Evolutionary conservation across 2,888 invertebrate species (phyloP).

Genomic region (Microchrysa polita): DNA sequence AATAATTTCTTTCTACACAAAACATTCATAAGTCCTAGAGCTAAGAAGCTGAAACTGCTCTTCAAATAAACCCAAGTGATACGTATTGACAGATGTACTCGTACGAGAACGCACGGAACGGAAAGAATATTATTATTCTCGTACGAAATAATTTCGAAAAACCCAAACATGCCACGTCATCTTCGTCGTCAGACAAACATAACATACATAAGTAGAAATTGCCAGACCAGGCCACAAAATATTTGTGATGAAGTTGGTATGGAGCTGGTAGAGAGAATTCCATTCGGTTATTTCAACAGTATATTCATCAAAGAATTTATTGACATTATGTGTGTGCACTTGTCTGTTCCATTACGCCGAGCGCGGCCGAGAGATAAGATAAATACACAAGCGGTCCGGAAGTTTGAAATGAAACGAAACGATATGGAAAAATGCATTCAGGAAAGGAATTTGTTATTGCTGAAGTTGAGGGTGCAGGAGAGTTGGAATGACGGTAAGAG

Average conservation of each 20-base stretch:
- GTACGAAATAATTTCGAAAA: neutral
- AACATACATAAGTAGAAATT: too few relatives aligned
- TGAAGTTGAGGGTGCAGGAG: too few relatives aligned
- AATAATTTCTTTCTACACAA: neutral
- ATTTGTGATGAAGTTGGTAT: too few relatives aligned
- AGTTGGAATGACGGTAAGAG: too few relatives aligned
- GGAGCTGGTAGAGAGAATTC: neutral
- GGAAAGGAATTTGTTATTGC: neutral
- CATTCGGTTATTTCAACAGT: neutral
- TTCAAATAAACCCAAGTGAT: too few relatives aligned
- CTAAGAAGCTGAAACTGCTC: too few relatives aligned
- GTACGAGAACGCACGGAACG: neutral
- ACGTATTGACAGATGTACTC: neutral
- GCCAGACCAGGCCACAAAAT: neutral
- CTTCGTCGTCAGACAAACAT: neutral
- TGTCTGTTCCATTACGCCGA: slow-evolving; percentile 21
- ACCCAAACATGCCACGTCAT: neutral
- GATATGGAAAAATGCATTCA: slow-evolving; percentile 6
- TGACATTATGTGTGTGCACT: slow-evolving; percentile 9
- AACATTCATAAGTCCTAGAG: too few relatives aligned
- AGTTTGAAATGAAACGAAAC: neutral
- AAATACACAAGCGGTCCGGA: neutral
- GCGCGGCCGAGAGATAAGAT: neutral
- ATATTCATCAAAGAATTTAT: slow-evolving; percentile 24
- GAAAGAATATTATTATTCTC: neutral